Conservation (phyloP, 2,888 invertebrate species). For the Hedya salicella region DNA sequence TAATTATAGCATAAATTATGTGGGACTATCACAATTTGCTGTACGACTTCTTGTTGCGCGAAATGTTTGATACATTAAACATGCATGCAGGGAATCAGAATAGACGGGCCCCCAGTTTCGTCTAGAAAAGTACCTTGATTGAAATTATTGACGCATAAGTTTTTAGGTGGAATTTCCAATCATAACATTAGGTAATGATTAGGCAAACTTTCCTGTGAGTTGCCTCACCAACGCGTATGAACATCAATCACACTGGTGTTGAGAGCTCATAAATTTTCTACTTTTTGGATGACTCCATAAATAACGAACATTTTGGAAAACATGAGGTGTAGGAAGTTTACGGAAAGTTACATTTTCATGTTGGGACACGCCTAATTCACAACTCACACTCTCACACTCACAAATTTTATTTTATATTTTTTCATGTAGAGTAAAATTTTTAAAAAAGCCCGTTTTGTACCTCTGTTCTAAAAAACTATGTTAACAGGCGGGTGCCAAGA, state of each 20-base stretch:
- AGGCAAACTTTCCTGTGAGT: neutral
- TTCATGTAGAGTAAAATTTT: too few species aligned
- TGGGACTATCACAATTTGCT: too few species aligned
- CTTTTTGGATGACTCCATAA: too few species aligned
- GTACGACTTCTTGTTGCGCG: too few species aligned
- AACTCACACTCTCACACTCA: neutral
- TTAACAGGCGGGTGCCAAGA: conserved; percentile 48
- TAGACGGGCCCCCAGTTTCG: too few species aligned
- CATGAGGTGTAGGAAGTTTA: conserved; percentile 16
- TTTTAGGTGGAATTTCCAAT: neutral
- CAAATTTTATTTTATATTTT: neutral
- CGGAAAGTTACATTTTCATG: conserved; percentile 24
- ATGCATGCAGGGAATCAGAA: too few species aligned
- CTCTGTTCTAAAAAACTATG: too few species aligned
- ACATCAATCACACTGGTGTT: conserved; percentile 11
- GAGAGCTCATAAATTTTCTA: conserved; percentile 19
- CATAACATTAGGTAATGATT: neutral
- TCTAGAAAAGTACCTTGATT: too few species aligned
- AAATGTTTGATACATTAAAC: too few species aligned
- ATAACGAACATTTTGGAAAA: conserved; percentile 10
- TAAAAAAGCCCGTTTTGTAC: too few species aligned
- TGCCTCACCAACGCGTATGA: neutral
- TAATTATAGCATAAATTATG: too few species aligned
- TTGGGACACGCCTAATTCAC: conserved; percentile 13
- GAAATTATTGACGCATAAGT: too few species aligned